Conservation (phyloP, 2,113 vertebrate species). For the Syrmaticus mikado region DNA sequence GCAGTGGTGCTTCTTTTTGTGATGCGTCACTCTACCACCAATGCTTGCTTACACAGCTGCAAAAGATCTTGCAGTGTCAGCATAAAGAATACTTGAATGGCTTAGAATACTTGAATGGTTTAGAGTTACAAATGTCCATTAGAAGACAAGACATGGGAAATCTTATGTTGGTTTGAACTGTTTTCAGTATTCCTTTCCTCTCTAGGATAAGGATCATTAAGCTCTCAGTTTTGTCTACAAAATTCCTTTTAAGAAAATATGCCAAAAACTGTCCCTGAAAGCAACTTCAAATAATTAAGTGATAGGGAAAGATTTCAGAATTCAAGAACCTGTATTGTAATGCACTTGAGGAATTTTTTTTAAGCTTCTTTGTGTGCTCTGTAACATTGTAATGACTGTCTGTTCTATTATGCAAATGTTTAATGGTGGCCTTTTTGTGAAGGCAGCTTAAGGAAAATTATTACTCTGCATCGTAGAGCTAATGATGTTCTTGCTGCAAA, state of each 20-base stretch:
- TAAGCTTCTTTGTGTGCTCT: not conserved
- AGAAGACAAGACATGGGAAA: not conserved
- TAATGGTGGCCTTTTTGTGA: not conserved
- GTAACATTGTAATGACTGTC: not conserved
- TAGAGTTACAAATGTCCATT: not conserved
- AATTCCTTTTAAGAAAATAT: not conserved
- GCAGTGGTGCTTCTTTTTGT: not conserved
- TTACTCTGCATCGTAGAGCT: not conserved
- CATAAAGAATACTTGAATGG: not conserved
- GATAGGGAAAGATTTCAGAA: not conserved
- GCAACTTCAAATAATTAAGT: not conserved
- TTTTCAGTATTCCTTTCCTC: not conserved
- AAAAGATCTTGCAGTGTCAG: not conserved
- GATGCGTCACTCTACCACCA: fast-evolving
- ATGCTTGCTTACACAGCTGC: not conserved
- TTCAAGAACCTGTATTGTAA: not conserved
- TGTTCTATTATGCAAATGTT: not conserved
- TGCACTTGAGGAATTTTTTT: not conserved
- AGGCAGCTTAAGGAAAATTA: not conserved
- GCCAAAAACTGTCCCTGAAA: not conserved
- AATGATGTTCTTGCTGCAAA: not conserved
- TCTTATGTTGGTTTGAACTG: not conserved
- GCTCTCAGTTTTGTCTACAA: not conserved
- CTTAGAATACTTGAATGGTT: not conserved
- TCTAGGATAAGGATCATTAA: not conserved